Base-by-base conservation (phyloP, 2,888 invertebrate species). In the Corbicula japonica region DNA sequence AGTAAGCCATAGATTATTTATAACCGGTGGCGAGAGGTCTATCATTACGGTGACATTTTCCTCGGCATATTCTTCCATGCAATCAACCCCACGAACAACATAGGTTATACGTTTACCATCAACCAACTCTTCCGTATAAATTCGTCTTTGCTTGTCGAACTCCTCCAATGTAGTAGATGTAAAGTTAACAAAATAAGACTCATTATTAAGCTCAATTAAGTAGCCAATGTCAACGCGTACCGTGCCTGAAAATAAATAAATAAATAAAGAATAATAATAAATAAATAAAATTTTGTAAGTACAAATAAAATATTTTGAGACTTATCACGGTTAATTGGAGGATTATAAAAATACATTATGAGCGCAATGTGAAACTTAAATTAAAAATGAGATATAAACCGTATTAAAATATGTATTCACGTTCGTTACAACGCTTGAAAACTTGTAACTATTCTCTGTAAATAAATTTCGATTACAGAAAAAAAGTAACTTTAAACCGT, bases 61-160 rank as follows among this genome's bases (percentile, higher is more conserved):
- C 18, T 86, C 83, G 10, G 58, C 63, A 30, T 62, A 77, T 34
- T 66, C 68, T 5, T 65, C 81, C 28, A 84, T 32, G 18, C 68
- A 68, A 58, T 86, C 86, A 35, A 66, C 63, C 1, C 83, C 84
- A 23, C 76, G 71, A 18, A 84, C 69, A 4, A 46, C 52, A 21
- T 77, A 79, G 5, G 77, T 73, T 6, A 84, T 56, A 26, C 56
- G 60, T 46, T 83, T 63, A 5, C 86, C 86, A 56, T 86, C 86
- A 3, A 54, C 30, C 46, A 80, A 73, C 0, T 60, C 61, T 10
- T 70, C 66, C n/a, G n/a, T n/a, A n/a, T n/a, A n/a, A n/a, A n/a
- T n/a, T n/a, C n/a, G n/a, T n/a, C n/a, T n/a, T n/a, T n/a, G n/a
- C n/a, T n/a, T n/a, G n/a, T n/a, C n/a, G n/a, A n/a, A n/a, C n/a